Evolutionary conservation across 2,888 invertebrate species (phyloP).

Genomic region (Silvanus unidentatus): DNA sequence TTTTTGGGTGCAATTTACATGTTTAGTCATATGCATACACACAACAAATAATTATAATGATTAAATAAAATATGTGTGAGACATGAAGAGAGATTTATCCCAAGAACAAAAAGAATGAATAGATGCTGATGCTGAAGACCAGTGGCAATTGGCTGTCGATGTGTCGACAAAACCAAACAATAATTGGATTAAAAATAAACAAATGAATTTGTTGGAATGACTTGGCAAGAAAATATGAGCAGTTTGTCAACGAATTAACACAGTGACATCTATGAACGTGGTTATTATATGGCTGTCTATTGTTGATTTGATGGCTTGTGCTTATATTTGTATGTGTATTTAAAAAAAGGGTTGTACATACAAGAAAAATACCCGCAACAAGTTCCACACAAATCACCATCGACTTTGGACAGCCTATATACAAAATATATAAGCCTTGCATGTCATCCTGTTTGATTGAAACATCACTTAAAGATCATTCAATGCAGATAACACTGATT

Average conservation of each 20-base stretch:
- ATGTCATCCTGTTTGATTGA: conserved; percentile 40
- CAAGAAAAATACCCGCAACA: too few species aligned
- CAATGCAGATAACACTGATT: conserved; percentile 34
- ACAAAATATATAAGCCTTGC: conserved; percentile 27
- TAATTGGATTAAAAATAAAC: conserved; percentile 21
- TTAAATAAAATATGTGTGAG: too few species aligned
- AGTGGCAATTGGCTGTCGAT: conserved; percentile 8
- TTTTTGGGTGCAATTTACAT: neutral
- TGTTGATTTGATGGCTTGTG: conserved; percentile 5
- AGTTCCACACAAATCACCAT: too few species aligned
- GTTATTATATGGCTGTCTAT: conserved; percentile 12
- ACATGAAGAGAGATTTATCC: too few species aligned
- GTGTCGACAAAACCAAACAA: conserved; percentile 4
- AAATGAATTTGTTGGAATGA: conserved; percentile 26
- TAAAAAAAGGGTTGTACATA: too few species aligned
- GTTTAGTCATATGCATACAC: too few species aligned
- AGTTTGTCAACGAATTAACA: conserved; percentile 17
- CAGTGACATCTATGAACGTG: conserved; percentile 17
- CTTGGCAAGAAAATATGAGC: conserved; percentile 16
- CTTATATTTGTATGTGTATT: too few species aligned
- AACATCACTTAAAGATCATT: conserved; percentile 34
- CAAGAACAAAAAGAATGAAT: too few species aligned
- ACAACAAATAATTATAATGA: too few species aligned
- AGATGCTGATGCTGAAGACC: neutral
- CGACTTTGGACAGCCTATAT: too few species aligned